Percentiles rank a stretch among this genome's conserved stretches.
Conservation (phyloP, 2,113 vertebrate genomes). For the Cromileptes altivelis region DNA sequence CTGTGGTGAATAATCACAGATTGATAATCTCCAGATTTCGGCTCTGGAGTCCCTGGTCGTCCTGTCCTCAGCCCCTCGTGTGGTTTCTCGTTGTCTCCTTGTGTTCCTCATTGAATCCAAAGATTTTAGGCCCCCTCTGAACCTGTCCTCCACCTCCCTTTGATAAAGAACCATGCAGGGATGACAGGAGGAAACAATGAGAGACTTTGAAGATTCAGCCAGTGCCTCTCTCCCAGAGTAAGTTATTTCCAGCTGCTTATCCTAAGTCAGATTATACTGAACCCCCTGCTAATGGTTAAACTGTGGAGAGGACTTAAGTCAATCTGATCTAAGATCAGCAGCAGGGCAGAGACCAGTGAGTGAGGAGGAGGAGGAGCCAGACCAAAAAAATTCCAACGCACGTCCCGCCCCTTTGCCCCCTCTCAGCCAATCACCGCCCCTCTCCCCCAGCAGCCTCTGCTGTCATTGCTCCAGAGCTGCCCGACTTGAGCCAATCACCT, state of each 20-base stretch:
- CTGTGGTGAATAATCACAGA: neutral
- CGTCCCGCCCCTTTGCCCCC: conserved; percentile 56
- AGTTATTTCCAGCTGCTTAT: conserved; percentile 64
- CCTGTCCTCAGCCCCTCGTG: conserved; percentile 23
- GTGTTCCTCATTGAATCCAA: conserved; percentile 47
- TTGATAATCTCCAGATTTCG: no score
- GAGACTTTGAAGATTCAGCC: conserved; percentile 57
- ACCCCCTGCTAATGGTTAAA: conserved; percentile 57
- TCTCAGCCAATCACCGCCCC: conserved; percentile 80
- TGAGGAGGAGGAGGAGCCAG: conserved; percentile 46
- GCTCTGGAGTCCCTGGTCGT: neutral
- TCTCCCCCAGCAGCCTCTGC: conserved; percentile 76
- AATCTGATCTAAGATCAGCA: conserved; percentile 74
- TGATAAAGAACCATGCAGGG: conserved; percentile 43
- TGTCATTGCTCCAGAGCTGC: conserved; percentile 84
- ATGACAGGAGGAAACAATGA: conserved; percentile 61
- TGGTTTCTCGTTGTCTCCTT: conserved; percentile 36
- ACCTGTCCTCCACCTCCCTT: conserved; percentile 40
- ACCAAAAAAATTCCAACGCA: conserved; percentile 62
- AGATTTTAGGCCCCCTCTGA: conserved; percentile 32
- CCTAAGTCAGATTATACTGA: conserved; percentile 62
- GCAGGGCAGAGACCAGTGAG: conserved; percentile 42
- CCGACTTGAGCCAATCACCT: conserved; percentile 86
- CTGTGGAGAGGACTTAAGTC: conserved; percentile 48
- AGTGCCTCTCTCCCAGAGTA: conserved; percentile 30